Evolutionary conservation across 53 echinoderm and acorn worm genomes (phyloP), one percentile per base, ranked within the genome.

Genomic region (Stichopus horrens): DNA sequence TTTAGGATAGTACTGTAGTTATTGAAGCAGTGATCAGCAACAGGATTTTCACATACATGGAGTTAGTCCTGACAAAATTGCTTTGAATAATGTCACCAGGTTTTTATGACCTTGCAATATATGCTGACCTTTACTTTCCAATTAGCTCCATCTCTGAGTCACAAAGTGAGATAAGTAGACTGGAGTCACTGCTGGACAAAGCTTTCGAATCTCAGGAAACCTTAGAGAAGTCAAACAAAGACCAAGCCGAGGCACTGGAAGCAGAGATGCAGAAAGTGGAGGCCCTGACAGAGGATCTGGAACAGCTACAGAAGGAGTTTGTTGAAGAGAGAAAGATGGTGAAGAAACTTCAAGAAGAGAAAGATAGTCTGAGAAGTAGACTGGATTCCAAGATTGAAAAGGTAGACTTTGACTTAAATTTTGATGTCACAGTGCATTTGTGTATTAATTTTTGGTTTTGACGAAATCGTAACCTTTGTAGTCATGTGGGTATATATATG

Each of bases 351-450:
- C 58, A 8, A 52, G 54, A 51, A 52, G 85, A 53, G 16, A 85
- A 85, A 23, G 85, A 85, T 8, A 23, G 18, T 10, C 9, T 85
- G 14, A 63, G 85, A 65, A 59, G 22, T 23, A 65, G 66, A 67
- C 85, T 85, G 0, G 67, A 85, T 85, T 65, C 63, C 11, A 85
- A 67, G 85, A 85, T 85, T 63, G 85, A 85, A 52, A 85, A 85
- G 1, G 85, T 85, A 67, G 18, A 52, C 22, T 4, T 57, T 83
- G 9, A 57, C 0, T 37, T 37, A 37, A 37, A 51, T 75, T 13
- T 18, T 14, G 18, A 5, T 75, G 75, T 9, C 9, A 6, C 6
- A 75, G 75, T 75, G 37, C 37, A 37, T 37, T 0, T 37, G 37
- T 37, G 68, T 67, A 67, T 67, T 67, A 67, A n/a, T 37, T 37